Conservation (phyloP, 2,797 vertebrate species). For the Hirundo rustica region DNA sequence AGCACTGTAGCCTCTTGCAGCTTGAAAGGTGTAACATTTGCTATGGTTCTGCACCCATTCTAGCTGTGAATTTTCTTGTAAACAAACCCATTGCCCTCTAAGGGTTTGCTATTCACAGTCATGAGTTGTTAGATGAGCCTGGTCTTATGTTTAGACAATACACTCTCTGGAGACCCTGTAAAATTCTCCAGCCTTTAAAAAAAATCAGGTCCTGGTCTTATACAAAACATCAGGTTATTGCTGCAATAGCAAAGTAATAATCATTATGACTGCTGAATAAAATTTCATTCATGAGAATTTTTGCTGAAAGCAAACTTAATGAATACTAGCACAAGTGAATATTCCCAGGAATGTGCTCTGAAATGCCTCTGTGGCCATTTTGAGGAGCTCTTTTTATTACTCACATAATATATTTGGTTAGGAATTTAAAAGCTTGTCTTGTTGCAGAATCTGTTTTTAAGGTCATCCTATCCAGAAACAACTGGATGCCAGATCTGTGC, state of each 20-base stretch:
- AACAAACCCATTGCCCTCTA: constrained; percentile 27
- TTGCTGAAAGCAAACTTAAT: constrained; percentile 57
- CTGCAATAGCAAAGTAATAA: constrained; percentile 31
- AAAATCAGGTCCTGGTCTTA: constrained; percentile 7
- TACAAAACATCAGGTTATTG: neutral
- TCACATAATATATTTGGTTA: constrained; percentile 31
- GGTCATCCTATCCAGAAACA: constrained; percentile 1
- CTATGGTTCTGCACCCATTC: neutral
- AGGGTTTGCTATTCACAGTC: neutral
- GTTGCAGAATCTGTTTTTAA: constrained; percentile 42
- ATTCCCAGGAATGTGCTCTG: constrained; percentile 46
- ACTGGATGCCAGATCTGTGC: neutral
- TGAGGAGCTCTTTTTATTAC: constrained; percentile 62
- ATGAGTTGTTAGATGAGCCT: neutral
- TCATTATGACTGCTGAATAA: constrained; percentile 43
- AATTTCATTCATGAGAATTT: constrained; percentile 58
- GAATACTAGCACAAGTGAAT: constrained; percentile 35
- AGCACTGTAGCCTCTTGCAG: neutral
- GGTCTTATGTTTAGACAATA: constrained; percentile 34
- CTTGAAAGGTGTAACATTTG: neutral
- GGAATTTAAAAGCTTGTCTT: constrained; percentile 47
- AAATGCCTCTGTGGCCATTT: constrained; percentile 59
- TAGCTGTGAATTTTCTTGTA: constrained; percentile 2
- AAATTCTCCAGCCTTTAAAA: constrained; percentile 17
- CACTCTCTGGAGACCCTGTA: neutral